Evolutionary conservation across 2,888 invertebrate species (phyloP).

Genomic region (Seladonia tumulorum): DNA sequence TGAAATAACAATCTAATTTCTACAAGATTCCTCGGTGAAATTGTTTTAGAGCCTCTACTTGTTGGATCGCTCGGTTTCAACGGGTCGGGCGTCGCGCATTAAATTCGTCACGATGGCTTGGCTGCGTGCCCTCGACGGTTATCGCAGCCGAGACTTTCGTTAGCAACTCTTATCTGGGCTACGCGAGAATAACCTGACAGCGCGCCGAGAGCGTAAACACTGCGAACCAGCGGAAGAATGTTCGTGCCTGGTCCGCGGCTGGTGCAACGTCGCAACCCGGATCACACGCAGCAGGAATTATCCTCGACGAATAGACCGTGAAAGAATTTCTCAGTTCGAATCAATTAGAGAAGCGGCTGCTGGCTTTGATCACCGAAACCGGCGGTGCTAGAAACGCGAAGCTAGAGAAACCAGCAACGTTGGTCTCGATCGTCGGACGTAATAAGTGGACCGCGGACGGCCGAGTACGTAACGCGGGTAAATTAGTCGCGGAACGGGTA

Average conservation of each 20-base stretch:
- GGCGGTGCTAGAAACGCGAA: not conserved
- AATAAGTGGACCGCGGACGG: not conserved
- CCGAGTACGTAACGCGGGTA: constrained; percentile 26
- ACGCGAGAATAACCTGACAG: constrained; percentile 62
- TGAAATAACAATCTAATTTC: not conserved
- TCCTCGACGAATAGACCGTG: not conserved
- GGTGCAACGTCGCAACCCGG: constrained; percentile 19
- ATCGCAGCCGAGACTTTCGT: constrained; percentile 71
- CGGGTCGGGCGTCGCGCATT: not conserved
- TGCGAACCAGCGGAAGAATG: constrained; percentile 53
- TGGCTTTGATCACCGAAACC: constrained; percentile 15
- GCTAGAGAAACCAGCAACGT: not conserved
- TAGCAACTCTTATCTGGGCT: constrained; percentile 74
- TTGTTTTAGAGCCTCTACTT: not conserved
- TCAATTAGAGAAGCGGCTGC: not conserved
- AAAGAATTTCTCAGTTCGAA: not conserved
- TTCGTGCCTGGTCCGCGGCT: constrained; percentile 28
- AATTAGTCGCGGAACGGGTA: constrained; percentile 55
- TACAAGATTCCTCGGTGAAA: not conserved
- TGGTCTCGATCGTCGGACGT: not conserved
- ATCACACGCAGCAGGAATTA: not conserved
- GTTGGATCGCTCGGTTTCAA: not conserved
- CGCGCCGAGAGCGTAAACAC: constrained; percentile 52
- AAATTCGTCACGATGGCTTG: constrained; percentile 55
- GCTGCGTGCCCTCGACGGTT: constrained; percentile 55